These are phyloP conservation scores for Neogobius melanostomus DNA, from an alignment of 2,113 vertebrate species.

Conservation along the genomic window DNA sequence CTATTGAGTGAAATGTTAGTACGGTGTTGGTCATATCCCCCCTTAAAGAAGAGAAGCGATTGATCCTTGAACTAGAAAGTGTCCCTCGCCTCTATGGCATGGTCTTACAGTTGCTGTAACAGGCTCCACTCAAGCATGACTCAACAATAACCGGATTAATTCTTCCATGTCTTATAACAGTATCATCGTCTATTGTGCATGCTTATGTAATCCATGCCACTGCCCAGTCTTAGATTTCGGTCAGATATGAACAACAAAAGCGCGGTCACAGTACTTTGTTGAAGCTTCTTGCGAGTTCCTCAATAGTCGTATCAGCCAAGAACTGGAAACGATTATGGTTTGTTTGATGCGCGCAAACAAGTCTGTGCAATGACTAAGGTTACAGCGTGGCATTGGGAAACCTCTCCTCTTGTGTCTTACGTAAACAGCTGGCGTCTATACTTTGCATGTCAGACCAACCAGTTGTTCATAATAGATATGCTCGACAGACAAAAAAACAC, in stretches of 20 bases:
- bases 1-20: too few species aligned
- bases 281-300: neutral
- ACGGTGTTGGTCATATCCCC: too few species aligned
- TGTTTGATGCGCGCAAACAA: neutral
- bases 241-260: neutral
- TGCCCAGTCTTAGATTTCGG: neutral
- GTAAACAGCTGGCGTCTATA: constrained; percentile 3
- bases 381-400: neutral
- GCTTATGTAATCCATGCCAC: neutral
- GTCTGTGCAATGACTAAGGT: neutral
- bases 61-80: too few species aligned
- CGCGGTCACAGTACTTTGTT: neutral
- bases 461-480: constrained; percentile 14
- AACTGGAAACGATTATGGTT: constrained; percentile 12
- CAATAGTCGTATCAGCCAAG: constrained; percentile 9
- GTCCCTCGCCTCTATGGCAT: too few species aligned
- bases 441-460: constrained; percentile 26
- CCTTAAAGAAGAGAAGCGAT: too few species aligned
- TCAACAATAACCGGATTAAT: neutral
- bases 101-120: too few species aligned
- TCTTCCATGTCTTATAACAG: neutral
- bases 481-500: constrained; percentile 53
- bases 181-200: neutral
- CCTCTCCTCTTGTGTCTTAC: constrained; percentile 14
- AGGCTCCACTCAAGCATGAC: neutral